A percentile compares a stretch with the other conserved stretches of the same genome.
Evolutionary conservation across 1,140 invertebrate genomes (phyloP).

Genomic region (Trichoplusia ni): DNA sequence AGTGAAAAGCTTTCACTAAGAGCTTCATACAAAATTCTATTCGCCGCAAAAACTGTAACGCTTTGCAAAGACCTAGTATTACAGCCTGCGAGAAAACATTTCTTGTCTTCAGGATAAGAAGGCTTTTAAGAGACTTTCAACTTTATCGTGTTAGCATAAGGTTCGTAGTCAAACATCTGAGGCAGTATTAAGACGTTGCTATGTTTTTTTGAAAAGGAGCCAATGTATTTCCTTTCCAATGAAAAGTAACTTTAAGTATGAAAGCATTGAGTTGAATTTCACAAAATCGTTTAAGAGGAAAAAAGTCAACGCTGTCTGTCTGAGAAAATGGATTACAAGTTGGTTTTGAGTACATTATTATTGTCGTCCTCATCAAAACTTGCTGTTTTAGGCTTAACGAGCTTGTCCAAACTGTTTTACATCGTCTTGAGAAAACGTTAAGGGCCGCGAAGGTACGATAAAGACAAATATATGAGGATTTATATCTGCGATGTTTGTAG

Average conservation of each 20-base stretch:
- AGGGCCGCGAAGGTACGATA: no score
- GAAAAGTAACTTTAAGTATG: not conserved
- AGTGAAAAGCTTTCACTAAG: conserved; percentile 11
- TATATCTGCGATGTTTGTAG: no score
- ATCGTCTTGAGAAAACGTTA: not conserved
- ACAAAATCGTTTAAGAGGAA: not conserved
- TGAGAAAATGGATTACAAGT: conserved; percentile 7
- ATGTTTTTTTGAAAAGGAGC: not conserved
- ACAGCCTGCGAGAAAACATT: not conserved
- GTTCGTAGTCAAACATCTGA: not conserved
- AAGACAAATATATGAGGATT: no score
- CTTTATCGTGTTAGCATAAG: not conserved
- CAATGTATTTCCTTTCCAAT: not conserved
- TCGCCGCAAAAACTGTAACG: conserved; percentile 1
- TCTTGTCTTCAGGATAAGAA: not conserved
- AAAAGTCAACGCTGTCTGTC: not conserved
- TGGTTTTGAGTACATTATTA: conserved; percentile 8
- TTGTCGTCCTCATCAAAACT: conserved; percentile 5
- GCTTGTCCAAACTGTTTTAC: not conserved
- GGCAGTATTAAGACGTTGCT: not conserved
- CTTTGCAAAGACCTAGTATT: conserved; percentile 4
- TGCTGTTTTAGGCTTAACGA: conserved; percentile 1
- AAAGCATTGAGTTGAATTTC: not conserved
- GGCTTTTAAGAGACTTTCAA: not conserved
- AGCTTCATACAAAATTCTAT: conserved; percentile 19